Percentiles rank a stretch among this genome's conserved stretches.
These are phyloP conservation scores for Drosophila melanica DNA, from an alignment of 1,140 invertebrate genomes.

Conservation along the genomic window DNA sequence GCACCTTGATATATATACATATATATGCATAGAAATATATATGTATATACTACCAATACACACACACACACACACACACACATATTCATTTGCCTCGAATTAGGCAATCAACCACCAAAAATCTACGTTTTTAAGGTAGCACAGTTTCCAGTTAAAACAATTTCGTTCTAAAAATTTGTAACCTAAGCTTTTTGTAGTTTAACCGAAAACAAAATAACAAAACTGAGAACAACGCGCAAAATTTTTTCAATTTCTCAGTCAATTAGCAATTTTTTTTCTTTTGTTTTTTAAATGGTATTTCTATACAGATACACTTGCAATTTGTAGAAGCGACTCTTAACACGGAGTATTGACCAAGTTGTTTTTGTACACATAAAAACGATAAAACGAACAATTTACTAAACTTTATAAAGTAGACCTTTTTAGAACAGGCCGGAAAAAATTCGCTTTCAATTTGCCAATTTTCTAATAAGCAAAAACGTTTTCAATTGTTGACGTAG, in stretches of 20 bases:
- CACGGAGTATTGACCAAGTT: conserved; percentile 18
- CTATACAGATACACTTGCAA: background rate
- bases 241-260: conserved; percentile 3
- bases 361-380: conserved; percentile 8
- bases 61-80: conserved; percentile 33
- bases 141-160: conserved; percentile 34
- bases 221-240: background rate
- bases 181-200: conserved; percentile 21
- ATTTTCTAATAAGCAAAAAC: background rate
- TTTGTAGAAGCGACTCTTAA: conserved; percentile 9
- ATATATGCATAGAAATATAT: conserved; percentile 27
- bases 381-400: background rate
- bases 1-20: conserved; percentile 50
- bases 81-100: conserved; percentile 17
- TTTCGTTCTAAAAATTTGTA: conserved; percentile 19
- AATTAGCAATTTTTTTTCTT: background rate
- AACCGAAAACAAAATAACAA: background rate
- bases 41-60: conserved; percentile 29
- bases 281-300: background rate
- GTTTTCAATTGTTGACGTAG: conserved; percentile 41
- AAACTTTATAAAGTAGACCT: background rate
- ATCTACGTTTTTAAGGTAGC: conserved; percentile 56
- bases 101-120: conserved; percentile 59
- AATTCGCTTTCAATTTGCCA: conserved; percentile 22
- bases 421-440: background rate